Evolutionary conservation across 2,113 vertebrate genomes (phyloP).

Genomic region (Cathartes aura): DNA sequence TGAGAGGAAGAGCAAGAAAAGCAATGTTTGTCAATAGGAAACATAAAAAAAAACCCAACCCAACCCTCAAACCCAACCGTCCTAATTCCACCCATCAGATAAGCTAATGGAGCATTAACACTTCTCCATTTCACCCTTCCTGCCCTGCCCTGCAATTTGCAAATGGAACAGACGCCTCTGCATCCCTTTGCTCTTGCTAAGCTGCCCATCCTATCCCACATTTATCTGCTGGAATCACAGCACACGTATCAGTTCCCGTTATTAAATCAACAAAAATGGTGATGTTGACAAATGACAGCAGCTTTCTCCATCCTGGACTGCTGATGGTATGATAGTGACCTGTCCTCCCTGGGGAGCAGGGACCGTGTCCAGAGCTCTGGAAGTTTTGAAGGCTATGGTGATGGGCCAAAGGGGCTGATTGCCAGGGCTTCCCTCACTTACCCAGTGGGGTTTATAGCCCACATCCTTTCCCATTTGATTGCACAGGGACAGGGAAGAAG

Average conservation of each 20-base stretch:
- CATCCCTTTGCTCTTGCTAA: background rate
- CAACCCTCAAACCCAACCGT: background rate
- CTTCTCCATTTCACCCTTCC: slow-evolving; percentile 39
- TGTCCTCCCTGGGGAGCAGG: fast-evolving
- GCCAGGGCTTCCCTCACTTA: background rate
- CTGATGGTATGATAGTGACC: background rate
- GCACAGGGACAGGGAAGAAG: background rate
- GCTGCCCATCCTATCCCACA: background rate
- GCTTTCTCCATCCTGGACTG: background rate
- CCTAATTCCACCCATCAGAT: background rate
- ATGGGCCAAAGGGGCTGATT: background rate
- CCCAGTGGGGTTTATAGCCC: background rate
- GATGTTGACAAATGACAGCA: background rate
- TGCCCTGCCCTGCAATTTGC: slow-evolving; percentile 36
- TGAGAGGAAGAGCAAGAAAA: background rate
- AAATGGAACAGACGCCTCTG: background rate
- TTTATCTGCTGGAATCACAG: background rate
- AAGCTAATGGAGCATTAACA: background rate
- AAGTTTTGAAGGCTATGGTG: background rate
- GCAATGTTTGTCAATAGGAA: background rate
- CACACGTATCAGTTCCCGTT: background rate
- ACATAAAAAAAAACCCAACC: background rate
- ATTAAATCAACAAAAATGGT: background rate
- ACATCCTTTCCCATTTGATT: background rate
- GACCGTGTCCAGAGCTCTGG: fast-evolving